phyloP scores from a whole-genome alignment of 2,888 invertebrate species.

The Pammene fasciana region DNA sequence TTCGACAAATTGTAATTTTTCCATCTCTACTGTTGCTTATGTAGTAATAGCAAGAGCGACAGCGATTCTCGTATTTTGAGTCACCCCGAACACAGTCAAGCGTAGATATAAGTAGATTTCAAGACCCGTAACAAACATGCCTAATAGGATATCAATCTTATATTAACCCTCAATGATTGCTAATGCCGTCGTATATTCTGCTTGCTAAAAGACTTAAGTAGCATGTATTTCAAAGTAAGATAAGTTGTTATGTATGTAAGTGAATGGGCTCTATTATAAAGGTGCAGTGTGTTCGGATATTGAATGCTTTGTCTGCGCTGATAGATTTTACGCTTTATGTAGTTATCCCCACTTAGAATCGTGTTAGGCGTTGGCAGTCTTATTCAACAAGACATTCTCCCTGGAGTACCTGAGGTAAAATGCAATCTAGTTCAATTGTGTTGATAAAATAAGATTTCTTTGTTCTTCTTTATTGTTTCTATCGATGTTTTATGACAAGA shows the following conservation, averaged over 20 bases:
- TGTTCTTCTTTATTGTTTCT: too few species aligned
- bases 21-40: too few species aligned
- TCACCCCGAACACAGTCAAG: not conserved
- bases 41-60: not conserved
- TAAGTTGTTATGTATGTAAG: not conserved
- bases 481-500: too few species aligned
- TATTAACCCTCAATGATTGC: not conserved
- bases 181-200: not conserved
- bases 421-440: too few species aligned
- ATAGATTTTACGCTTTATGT: conserved; percentile 9
- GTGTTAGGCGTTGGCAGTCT: not conserved
- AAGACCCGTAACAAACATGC: not conserved
- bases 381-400: too few species aligned
- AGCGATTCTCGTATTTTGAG: not conserved
- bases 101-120: not conserved
- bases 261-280: conserved; percentile 5
- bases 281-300: conserved; percentile 16
- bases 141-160: not conserved
- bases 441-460: too few species aligned
- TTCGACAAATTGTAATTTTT: too few species aligned
- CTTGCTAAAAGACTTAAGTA: not conserved
- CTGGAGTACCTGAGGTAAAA: too few species aligned
- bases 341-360: not conserved
- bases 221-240: not conserved
- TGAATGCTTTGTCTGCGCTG: conserved; percentile 13